Evolutionary conservation across 2,888 invertebrate species (phyloP).

Genomic region (Hartigia nigra): DNA sequence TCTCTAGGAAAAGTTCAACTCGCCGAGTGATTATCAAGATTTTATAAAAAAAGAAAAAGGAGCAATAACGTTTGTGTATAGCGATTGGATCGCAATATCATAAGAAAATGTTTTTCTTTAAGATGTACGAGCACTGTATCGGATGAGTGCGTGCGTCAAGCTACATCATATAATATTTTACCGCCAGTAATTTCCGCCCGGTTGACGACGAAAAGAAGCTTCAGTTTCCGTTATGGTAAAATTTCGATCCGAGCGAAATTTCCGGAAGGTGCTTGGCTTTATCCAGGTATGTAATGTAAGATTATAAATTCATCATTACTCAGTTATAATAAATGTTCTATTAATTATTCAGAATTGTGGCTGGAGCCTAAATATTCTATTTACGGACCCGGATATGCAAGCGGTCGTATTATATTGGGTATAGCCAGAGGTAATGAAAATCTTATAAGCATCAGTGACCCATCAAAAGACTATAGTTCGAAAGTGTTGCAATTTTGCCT

Average conservation of each 20-base stretch:
- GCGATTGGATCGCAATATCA: too few relatives aligned
- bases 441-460: slow-evolving; percentile 31
- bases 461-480: slow-evolving; percentile 37
- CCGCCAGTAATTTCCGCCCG: slow-evolving; percentile 68
- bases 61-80: neutral
- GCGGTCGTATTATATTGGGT: slow-evolving; percentile 68
- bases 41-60: slow-evolving; percentile 10
- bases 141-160: slow-evolving; percentile 56
- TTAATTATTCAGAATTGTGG: slow-evolving; percentile 60
- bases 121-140: slow-evolving; percentile 62
- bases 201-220: slow-evolving; percentile 63
- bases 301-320: neutral
- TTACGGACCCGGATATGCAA: slow-evolving; percentile 53
- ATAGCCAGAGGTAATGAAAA: slow-evolving; percentile 66
- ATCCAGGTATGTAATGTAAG: slow-evolving; percentile 64
- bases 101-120: slow-evolving; percentile 24
- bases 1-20: slow-evolving; percentile 45
- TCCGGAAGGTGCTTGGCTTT: slow-evolving; percentile 70
- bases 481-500: slow-evolving; percentile 55
- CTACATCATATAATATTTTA: slow-evolving; percentile 59
- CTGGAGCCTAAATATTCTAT: slow-evolving; percentile 54
- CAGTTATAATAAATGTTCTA: neutral
- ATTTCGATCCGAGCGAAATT: slow-evolving; percentile 69
- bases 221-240: slow-evolving; percentile 67
- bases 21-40: slow-evolving; percentile 40